Percentiles rank a stretch among this genome's conserved stretches.
phyloP scores from a whole-genome alignment of 2,888 invertebrate species.

The Operophtera brumata region DNA sequence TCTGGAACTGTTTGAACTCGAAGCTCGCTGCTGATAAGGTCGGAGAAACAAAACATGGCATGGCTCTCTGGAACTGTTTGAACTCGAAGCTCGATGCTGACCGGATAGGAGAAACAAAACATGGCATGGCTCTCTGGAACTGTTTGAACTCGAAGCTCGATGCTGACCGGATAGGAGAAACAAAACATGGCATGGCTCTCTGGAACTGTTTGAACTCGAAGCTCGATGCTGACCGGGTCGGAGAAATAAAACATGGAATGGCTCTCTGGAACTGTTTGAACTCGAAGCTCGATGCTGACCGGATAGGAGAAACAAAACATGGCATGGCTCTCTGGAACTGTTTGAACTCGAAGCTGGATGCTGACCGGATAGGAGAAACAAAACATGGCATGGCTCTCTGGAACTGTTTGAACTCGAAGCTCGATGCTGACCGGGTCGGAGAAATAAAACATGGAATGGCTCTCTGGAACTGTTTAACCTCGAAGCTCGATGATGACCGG shows the following conservation, averaged over 20 bases:
- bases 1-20: conserved; percentile 54
- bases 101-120: too few relatives aligned
- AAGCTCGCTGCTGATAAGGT: too few relatives aligned
- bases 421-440: too few relatives aligned
- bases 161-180: too few relatives aligned
- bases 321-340: conserved; percentile 45
- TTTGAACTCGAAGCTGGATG: conserved; percentile 62
- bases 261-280: conserved; percentile 54
- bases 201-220: conserved; percentile 60
- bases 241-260: conserved; percentile 29
- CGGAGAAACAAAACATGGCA: conserved; percentile 29
- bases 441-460: conserved; percentile 29
- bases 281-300: too few relatives aligned
- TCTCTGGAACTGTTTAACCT: conserved; percentile 55
- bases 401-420: conserved; percentile 57
- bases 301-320: too few relatives aligned
- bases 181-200: conserved; percentile 30
- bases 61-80: conserved; percentile 49
- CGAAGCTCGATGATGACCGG: too few relatives aligned
- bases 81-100: too few relatives aligned
- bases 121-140: conserved; percentile 43
- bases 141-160: conserved; percentile 61
- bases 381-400: conserved; percentile 37
- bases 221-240: too few relatives aligned
- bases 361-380: too few relatives aligned